phyloP scores from a whole-genome alignment of 2,797 vertebrate genomes.

The Clamator glandarius region DNA sequence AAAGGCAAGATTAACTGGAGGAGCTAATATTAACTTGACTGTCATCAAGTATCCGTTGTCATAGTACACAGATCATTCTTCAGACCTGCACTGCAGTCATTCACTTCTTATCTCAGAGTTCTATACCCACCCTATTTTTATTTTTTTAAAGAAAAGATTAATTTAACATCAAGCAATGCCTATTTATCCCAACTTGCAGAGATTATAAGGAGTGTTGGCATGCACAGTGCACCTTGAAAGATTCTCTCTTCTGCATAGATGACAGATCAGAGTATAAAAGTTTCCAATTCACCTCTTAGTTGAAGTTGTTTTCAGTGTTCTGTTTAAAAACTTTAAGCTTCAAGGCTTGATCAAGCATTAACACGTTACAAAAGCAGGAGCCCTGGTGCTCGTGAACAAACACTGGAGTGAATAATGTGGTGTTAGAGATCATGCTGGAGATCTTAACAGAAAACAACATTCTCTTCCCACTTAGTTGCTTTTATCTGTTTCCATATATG shows the following conservation, averaged over 20 bases:
- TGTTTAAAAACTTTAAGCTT: slow-evolving; percentile 25
- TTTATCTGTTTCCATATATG: background rate
- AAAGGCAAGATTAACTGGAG: background rate
- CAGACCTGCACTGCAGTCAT: background rate
- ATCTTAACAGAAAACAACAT: background rate
- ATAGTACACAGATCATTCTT: background rate
- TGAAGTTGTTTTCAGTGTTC: slow-evolving; percentile 24
- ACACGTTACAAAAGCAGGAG: background rate
- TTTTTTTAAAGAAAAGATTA: background rate
- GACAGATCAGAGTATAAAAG: background rate
- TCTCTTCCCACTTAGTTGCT: background rate
- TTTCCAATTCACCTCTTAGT: slow-evolving; percentile 11
- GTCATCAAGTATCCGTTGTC: background rate
- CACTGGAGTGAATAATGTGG: background rate
- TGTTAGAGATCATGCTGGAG: background rate
- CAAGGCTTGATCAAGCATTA: slow-evolving; percentile 44
- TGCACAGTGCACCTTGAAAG: background rate
- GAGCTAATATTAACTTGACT: background rate
- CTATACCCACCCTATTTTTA: background rate
- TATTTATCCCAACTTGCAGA: background rate
- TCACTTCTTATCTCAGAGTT: background rate
- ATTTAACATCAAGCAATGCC: background rate
- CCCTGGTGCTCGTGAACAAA: background rate
- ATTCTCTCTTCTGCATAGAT: background rate
- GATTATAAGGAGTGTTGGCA: background rate